Percentiles rank a stretch among this genome's conserved stretches.
phyloP scores from a whole-genome alignment of 2,113 vertebrate genomes.

The Cyprinodon tularosa region DNA sequence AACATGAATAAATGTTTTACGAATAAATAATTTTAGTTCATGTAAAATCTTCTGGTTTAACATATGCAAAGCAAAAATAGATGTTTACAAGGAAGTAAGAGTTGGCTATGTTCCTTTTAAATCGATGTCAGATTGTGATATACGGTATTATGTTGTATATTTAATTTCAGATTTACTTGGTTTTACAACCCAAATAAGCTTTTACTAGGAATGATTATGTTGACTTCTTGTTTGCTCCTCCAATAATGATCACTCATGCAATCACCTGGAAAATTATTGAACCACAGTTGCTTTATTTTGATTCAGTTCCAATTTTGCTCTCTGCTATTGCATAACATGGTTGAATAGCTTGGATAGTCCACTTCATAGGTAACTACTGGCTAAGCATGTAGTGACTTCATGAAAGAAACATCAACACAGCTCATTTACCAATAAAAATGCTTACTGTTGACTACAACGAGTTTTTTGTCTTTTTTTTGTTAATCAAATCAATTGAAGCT shows the following conservation, averaged over 20 bases:
- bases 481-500: neutral
- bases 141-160: neutral
- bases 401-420: conserved; percentile 31
- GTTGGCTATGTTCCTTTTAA: neutral
- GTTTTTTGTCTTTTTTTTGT: neutral
- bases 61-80: too few species aligned
- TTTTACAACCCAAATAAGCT: neutral
- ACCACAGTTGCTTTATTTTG: neutral
- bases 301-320: neutral
- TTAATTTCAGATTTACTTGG: neutral
- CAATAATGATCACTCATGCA: neutral
- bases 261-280: neutral
- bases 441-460: neutral
- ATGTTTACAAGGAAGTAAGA: too few species aligned
- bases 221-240: neutral
- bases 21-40: too few species aligned
- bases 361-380: neutral
- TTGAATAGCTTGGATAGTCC: neutral
- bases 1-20: too few species aligned
- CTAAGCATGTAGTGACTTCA: neutral
- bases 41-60: too few species aligned
- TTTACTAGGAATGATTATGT: neutral
- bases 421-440: conserved; percentile 20
- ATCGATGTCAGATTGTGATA: neutral
- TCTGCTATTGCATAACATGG: neutral